A percentile compares a stretch with the other conserved stretches of the same genome.
Conservation (phyloP, 2,888 invertebrate species). For the Pristionchus japonicus region DNA sequence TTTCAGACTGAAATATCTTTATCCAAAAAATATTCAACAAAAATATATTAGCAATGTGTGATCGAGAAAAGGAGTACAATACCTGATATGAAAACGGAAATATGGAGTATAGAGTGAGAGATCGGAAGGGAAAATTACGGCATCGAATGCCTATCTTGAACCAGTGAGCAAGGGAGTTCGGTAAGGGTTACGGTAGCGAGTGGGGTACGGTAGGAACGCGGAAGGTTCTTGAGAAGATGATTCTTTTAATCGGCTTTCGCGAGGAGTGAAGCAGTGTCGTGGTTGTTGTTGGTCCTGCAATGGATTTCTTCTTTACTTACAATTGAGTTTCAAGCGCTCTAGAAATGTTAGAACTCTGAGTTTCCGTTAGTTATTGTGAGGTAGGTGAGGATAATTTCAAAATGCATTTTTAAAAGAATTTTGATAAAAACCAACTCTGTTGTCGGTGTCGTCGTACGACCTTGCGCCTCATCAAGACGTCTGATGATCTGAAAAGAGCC, state of each 20-base stretch:
- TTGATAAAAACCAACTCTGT: not conserved
- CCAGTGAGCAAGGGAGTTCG: not conserved
- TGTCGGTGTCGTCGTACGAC: not conserved
- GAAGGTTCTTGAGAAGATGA: too few relatives aligned
- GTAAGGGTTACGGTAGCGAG: not conserved
- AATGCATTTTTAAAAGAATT: not conserved
- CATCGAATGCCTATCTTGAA: not conserved
- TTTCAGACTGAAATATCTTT: not conserved
- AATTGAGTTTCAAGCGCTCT: not conserved
- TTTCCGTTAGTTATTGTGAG: not conserved
- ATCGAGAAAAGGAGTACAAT: not conserved
- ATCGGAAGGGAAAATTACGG: not conserved
- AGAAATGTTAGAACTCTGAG: too few relatives aligned
- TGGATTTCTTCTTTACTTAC: not conserved
- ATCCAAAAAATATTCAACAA: not conserved
- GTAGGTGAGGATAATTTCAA: not conserved
- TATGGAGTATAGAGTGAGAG: not conserved
- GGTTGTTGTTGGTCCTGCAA: slow-evolving; percentile 31
- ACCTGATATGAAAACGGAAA: not conserved
- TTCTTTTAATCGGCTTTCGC: not conserved
- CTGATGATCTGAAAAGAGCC: not conserved
- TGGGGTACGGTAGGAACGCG: not conserved
- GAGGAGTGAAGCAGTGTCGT: not conserved
- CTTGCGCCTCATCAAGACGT: not conserved
- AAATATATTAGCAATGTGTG: not conserved